phyloP scores from a whole-genome alignment of 2,113 vertebrate species.

The Catharus bicknelli region DNA sequence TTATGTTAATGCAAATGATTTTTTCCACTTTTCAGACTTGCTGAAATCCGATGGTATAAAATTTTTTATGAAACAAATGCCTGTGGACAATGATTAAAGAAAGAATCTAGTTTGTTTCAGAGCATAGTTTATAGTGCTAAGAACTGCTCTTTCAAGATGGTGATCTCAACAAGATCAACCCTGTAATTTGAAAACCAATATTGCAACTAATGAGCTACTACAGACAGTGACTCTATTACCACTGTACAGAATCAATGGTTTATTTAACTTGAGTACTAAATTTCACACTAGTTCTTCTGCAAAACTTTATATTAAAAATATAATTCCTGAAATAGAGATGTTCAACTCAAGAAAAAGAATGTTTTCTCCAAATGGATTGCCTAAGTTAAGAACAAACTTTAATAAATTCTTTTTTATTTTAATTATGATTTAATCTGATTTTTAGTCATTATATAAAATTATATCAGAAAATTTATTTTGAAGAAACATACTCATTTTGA shows the following conservation, averaged over 20 bases:
- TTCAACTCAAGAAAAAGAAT: not conserved
- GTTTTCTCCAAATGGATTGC: not conserved
- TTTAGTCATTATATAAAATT: not conserved
- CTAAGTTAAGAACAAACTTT: not conserved
- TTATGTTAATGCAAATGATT: not conserved
- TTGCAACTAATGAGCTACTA: not conserved
- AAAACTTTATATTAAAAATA: not conserved
- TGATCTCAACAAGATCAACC: not conserved
- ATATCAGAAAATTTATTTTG: not conserved
- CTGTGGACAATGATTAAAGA: not conserved
- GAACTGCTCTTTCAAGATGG: not conserved
- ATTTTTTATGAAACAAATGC: not conserved
- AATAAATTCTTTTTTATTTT: not conserved
- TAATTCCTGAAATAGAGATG: not conserved
- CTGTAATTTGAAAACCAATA: not conserved
- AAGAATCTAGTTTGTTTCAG: not conserved
- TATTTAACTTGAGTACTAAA: not conserved
- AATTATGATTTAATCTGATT: not conserved
- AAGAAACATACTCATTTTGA: not conserved
- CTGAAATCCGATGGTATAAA: not conserved
- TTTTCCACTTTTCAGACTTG: not conserved
- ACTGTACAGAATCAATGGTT: not conserved
- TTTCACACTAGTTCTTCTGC: not conserved
- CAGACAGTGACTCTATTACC: not conserved
- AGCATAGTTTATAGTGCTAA: not conserved